phyloP scores from a whole-genome alignment of 2,113 vertebrate species.

The Corythornis vintsioides region DNA sequence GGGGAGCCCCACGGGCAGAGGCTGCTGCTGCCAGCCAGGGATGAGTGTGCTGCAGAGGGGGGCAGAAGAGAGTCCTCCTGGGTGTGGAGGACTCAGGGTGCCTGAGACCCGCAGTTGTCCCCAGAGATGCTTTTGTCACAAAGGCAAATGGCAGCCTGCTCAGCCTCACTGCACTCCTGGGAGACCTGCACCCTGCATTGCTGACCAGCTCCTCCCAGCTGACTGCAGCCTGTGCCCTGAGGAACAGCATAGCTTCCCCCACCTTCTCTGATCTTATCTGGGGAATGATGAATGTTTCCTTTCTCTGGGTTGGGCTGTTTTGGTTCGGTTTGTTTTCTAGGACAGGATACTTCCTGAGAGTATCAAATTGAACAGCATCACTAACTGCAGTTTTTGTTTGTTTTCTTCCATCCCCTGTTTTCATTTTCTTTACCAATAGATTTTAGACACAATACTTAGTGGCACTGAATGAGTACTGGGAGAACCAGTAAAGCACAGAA shows the following conservation, averaged over 20 bases:
- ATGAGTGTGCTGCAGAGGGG: neutral
- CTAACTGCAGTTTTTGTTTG: neutral
- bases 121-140: neutral
- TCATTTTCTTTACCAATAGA: constrained; percentile 29
- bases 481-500: neutral
- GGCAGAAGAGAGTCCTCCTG: neutral
- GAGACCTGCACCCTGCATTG: neutral
- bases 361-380: constrained; percentile 8
- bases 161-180: accelerated
- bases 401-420: neutral
- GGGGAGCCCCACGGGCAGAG: neutral
- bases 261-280: constrained; percentile 20
- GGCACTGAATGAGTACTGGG: neutral
- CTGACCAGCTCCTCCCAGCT: neutral
- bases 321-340: constrained; percentile 15
- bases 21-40: accelerated
- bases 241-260: neutral
- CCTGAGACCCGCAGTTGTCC: neutral
- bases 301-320: neutral
- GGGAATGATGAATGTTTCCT: constrained; percentile 1
- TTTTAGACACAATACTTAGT: neutral
- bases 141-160: accelerated
- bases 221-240: neutral
- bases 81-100: neutral
- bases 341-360: neutral